Evolutionary conservation across 2,113 vertebrate species (phyloP).

Genomic region (Nycticorax nycticorax): DNA sequence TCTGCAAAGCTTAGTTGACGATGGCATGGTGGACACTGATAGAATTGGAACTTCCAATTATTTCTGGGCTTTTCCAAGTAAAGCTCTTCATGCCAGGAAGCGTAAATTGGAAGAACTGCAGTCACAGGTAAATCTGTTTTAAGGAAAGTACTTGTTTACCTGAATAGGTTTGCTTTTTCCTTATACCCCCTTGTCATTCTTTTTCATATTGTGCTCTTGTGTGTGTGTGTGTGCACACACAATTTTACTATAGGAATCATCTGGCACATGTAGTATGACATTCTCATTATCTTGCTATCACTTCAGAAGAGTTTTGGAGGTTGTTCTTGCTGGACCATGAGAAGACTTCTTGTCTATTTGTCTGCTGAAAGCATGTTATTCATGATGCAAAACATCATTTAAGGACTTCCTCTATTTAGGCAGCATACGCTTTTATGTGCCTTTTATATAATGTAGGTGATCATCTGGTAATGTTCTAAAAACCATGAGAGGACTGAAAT

Average conservation of each 20-base stretch:
- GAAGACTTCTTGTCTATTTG: not conserved
- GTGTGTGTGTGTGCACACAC: no score
- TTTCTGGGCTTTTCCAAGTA: constrained; percentile 98
- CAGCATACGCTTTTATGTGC: not conserved
- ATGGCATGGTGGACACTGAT: constrained; percentile 95
- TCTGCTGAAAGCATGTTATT: not conserved
- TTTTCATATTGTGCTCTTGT: not conserved
- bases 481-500: not conserved
- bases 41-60: constrained; percentile 97
- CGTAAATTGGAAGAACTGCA: constrained; percentile 84
- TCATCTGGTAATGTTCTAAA: not conserved
- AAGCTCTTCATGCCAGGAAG: constrained; percentile 87
- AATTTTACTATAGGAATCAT: not conserved
- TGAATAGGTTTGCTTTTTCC: not conserved
- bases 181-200: not conserved
- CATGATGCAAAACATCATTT: not conserved
- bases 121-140: constrained; percentile 80
- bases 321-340: not conserved
- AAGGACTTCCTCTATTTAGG: not conserved
- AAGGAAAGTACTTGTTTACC: not conserved
- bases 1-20: constrained; percentile 94
- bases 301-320: not conserved
- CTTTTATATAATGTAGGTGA: not conserved
- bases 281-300: not conserved
- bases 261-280: rapidly evolving